These are phyloP conservation scores for Creontiades dilutus DNA, from an alignment of 2,888 invertebrate genomes.

Conservation along the genomic window DNA sequence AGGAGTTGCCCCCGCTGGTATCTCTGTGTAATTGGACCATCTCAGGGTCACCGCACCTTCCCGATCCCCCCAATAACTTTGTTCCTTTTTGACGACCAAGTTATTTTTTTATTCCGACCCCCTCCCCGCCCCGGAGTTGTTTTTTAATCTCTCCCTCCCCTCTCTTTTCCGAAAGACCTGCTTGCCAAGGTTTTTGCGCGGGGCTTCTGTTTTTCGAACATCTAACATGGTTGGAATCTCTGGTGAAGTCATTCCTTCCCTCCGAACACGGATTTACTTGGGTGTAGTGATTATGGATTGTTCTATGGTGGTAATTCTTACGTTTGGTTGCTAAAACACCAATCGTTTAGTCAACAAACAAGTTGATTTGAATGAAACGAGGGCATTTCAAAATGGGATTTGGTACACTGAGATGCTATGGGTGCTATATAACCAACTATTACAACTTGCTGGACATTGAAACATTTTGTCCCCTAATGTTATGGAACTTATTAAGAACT, in stretches of 20 bases:
- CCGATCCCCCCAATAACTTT: slow-evolving; percentile 43
- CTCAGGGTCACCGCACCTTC: slow-evolving; percentile 55
- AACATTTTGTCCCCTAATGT: no score
- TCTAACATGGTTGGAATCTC: slow-evolving; percentile 20
- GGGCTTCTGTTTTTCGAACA: neutral
- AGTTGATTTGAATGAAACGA: no score
- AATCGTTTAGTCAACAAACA: no score
- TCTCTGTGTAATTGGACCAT: slow-evolving; percentile 46
- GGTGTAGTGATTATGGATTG: no score
- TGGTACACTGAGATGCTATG: no score
- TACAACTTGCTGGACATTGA: no score
- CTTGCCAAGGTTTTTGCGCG: slow-evolving; percentile 32
- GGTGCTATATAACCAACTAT: no score
- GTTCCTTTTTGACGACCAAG: slow-evolving; percentile 14
- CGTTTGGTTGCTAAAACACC: no score
- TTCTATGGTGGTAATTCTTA: no score
- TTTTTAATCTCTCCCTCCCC: neutral
- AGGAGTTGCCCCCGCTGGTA: neutral
- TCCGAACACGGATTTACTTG: no score
- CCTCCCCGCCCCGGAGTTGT: neutral
- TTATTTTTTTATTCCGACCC: slow-evolving; percentile 6
- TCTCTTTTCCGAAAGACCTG: neutral
- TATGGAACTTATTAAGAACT: no score
- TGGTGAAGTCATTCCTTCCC: neutral
- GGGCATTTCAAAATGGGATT: no score